Conservation (phyloP, 2,113 vertebrate genomes). For the Anoplopoma fimbria region DNA sequence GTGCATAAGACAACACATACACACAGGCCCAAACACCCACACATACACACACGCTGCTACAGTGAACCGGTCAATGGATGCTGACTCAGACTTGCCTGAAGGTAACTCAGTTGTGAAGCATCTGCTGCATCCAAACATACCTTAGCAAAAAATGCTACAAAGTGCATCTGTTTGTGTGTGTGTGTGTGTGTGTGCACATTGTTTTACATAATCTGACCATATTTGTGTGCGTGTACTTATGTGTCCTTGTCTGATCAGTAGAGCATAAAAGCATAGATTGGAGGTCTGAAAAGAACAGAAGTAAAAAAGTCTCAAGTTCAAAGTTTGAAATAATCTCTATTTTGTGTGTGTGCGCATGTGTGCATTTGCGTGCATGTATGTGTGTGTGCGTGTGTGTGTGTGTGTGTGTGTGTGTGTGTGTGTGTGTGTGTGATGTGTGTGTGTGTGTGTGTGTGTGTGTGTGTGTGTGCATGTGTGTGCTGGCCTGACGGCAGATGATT, state of each 20-base stretch:
- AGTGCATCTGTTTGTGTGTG: constrained; percentile 15
- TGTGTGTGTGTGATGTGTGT: constrained; percentile 4
- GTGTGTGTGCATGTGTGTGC: constrained; percentile 3
- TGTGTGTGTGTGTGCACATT: constrained; percentile 6
- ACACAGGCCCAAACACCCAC: neutral
- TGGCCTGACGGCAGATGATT: constrained; percentile 39
- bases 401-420: constrained; percentile 5
- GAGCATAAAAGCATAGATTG: constrained; percentile 23
- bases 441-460: constrained; percentile 14
- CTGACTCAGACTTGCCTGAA: constrained; percentile 49
- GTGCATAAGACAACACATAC: neutral
- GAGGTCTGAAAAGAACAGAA: constrained; percentile 38
- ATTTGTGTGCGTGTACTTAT: neutral
- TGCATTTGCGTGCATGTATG: constrained; percentile 7
- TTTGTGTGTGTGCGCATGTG: neutral
- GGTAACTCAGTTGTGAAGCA: constrained; percentile 40
- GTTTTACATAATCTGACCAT: constrained; percentile 36
- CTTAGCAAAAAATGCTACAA: constrained; percentile 19
- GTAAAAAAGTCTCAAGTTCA: constrained; percentile 5
- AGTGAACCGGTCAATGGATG: constrained; percentile 30
- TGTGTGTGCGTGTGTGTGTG: constrained; percentile 7
- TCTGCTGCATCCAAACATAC: constrained; percentile 52
- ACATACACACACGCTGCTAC: neutral
- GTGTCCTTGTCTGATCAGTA: constrained; percentile 40
- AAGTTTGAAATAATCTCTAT: constrained; percentile 11